Evolutionary conservation across 1,140 invertebrate genomes (phyloP).

Genomic region (Stegodyphus mimosarum): DNA sequence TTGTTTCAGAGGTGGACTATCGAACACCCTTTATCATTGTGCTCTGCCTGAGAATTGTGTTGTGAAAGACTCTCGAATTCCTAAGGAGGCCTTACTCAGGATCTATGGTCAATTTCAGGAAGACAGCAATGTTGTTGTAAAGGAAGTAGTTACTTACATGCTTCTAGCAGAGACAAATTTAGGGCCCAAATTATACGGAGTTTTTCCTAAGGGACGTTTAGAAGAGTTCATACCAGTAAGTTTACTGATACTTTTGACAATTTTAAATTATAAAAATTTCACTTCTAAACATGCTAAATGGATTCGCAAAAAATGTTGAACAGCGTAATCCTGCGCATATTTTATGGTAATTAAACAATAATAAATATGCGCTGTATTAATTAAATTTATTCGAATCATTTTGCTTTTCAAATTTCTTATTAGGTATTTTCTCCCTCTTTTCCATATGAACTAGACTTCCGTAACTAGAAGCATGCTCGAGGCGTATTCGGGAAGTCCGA

Average conservation of each 20-base stretch:
- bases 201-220: conserved; percentile 93
- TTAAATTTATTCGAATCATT: too few relatives aligned
- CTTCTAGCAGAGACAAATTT: conserved; percentile 91
- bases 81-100: conserved; percentile 81
- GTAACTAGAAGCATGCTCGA: too few relatives aligned
- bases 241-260: not conserved
- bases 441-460: too few relatives aligned
- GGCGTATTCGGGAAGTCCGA: too few relatives aligned
- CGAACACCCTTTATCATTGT: conserved; percentile 73
- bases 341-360: too few relatives aligned
- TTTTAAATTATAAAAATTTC: too few relatives aligned
- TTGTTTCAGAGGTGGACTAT: conserved; percentile 71
- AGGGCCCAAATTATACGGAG: conserved; percentile 93
- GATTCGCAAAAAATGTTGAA: too few relatives aligned
- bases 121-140: conserved; percentile 84
- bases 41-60: conserved; percentile 68
- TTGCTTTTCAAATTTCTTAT: too few relatives aligned
- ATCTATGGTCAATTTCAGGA: conserved; percentile 86
- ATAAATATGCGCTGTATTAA: too few relatives aligned
- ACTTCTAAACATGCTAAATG: too few relatives aligned
- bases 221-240: conserved; percentile 94
- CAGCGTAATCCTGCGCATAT: too few relatives aligned
- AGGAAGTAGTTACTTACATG: conserved; percentile 93
- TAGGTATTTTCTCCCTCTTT: too few relatives aligned
- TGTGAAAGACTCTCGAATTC: conserved; percentile 68